A percentile compares a stretch with the other conserved stretches of the same genome.
Conservation (phyloP, 2,797 vertebrate species). For the Neosilurus hyrtlii region DNA sequence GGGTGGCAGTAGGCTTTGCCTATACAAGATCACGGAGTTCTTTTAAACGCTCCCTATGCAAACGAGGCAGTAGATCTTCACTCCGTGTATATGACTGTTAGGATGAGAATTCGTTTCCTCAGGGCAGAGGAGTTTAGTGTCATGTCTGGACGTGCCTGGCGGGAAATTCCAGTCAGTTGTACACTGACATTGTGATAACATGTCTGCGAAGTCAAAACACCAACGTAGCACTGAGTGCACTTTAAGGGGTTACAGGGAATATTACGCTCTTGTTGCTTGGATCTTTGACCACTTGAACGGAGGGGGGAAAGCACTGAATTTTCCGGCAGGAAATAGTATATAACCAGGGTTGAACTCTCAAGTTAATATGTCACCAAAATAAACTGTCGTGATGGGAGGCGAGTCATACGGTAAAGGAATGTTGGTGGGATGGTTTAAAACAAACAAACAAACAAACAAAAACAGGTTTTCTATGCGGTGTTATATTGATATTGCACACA, state of each 20-base stretch:
- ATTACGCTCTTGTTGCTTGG: neutral
- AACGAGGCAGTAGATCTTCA: neutral
- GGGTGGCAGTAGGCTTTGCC: neutral
- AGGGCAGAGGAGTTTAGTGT: slow-evolving; percentile 25
- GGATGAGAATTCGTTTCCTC: slow-evolving; percentile 38
- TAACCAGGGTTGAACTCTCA: neutral
- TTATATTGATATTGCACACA: too few species aligned
- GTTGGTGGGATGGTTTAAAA: neutral
- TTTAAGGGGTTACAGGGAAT: neutral
- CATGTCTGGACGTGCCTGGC: slow-evolving; percentile 45
- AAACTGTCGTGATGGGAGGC: neutral
- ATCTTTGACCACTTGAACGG: neutral
- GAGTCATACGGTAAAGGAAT: neutral
- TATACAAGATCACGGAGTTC: neutral
- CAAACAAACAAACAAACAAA: too few species aligned
- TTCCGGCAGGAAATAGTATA: slow-evolving; percentile 12
- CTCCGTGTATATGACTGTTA: neutral
- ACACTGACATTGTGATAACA: slow-evolving; percentile 30
- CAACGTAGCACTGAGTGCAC: neutral
- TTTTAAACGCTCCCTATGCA: too few species aligned
- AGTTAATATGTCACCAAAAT: slow-evolving; percentile 25
- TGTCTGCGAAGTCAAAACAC: slow-evolving; percentile 20
- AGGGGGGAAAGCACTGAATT: neutral
- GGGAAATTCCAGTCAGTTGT: slow-evolving; percentile 45
- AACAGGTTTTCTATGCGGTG: too few species aligned